Evolutionary conservation across 37 sponge, comb jelly and placozoan species (phyloP).

Genomic region (Hormiphora californensis): DNA sequence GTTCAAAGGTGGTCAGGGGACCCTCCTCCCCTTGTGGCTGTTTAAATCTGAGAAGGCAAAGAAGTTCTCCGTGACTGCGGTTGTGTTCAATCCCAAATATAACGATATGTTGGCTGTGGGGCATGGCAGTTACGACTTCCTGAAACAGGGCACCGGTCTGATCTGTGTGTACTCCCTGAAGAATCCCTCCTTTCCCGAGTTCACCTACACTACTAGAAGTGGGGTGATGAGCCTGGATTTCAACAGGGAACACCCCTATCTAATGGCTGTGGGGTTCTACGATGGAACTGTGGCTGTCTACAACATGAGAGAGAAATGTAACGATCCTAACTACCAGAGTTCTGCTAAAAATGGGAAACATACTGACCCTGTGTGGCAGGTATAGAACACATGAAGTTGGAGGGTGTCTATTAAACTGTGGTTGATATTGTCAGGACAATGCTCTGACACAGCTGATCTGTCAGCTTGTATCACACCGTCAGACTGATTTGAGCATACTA

Average conservation of each 20-base stretch:
- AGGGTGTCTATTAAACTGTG: too few species aligned
- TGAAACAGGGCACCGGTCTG: slow-evolving; percentile 60
- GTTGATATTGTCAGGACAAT: too few species aligned
- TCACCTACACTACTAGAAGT: slow-evolving; percentile 60
- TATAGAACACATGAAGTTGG: too few species aligned
- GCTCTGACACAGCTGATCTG: too few species aligned
- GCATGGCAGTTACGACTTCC: slow-evolving; percentile 69
- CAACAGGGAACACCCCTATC: slow-evolving; percentile 75
- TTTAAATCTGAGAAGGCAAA: slow-evolving; percentile 75
- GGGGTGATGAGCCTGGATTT: slow-evolving; percentile 90
- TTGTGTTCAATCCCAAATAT: slow-evolving; percentile 77
- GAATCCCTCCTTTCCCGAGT: slow-evolving; percentile 97
- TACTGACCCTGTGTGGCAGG: slow-evolving; percentile 89
- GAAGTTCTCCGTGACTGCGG: slow-evolving; percentile 81
- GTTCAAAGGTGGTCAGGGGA: slow-evolving; percentile 65
- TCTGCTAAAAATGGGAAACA: slow-evolving; percentile 90
- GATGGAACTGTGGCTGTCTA: slow-evolving; percentile 83
- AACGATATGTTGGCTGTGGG: slow-evolving; percentile 90
- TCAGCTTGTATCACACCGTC: too few species aligned
- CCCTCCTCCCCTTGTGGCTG: slow-evolving; percentile 91
- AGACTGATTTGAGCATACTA: too few species aligned
- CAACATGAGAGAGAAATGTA: slow-evolving; percentile 58
- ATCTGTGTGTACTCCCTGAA: slow-evolving; percentile 90
- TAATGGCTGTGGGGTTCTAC: slow-evolving; percentile 84
- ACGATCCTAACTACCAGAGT: slow-evolving; percentile 64